phyloP scores from a whole-genome alignment of 2,797 vertebrate genomes.

The Amazona finschi region DNA sequence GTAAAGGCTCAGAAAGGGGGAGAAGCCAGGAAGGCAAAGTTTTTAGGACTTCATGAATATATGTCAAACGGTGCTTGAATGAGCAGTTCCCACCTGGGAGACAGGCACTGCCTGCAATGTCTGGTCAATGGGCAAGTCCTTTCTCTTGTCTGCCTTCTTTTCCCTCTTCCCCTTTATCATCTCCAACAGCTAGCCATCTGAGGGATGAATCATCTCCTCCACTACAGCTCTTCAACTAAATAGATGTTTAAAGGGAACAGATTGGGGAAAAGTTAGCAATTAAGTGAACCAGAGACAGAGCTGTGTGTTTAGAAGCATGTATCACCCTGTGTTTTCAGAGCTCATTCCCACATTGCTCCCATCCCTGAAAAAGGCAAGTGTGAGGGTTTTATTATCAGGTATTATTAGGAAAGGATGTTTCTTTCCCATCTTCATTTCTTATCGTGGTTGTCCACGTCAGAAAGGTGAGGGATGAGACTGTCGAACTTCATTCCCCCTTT shows the following conservation, averaged over 20 bases:
- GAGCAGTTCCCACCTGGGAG: neutral
- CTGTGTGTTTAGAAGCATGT: neutral
- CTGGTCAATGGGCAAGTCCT: neutral
- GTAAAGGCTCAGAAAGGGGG: neutral
- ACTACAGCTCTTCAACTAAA: conserved; percentile 7
- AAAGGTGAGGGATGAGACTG: neutral
- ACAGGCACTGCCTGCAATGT: neutral
- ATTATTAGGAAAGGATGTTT: neutral
- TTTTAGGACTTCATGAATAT: neutral
- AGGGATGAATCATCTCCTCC: conserved; percentile 36
- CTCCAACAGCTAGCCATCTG: neutral
- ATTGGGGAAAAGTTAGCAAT: neutral
- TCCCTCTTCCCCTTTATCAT: neutral
- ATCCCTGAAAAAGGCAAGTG: neutral
- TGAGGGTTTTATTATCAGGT: rapidly evolving
- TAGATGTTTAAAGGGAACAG: conserved; percentile 1
- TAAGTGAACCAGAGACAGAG: neutral
- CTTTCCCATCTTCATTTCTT: neutral
- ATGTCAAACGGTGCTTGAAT: neutral
- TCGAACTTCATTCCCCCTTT: neutral
- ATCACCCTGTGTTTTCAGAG: neutral
- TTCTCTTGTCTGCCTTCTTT: neutral
- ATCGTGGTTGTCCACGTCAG: neutral
- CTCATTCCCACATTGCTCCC: neutral
- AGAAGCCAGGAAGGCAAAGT: neutral